Base-by-base conservation (phyloP, 2,888 invertebrate genomes). In the Stegophylla sp. region DNA sequence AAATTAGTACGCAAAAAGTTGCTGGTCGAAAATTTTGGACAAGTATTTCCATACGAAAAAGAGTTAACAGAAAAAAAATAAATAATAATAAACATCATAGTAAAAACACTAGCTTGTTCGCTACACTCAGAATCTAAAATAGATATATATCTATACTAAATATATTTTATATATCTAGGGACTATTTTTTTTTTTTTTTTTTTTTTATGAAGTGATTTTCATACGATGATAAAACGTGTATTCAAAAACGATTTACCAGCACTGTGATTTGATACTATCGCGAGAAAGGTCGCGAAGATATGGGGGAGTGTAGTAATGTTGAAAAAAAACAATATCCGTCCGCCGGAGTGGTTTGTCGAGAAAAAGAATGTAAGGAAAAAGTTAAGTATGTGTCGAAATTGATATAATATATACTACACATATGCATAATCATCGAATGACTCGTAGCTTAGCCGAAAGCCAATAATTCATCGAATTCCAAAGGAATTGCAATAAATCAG, bases 321-420 rank as follows among this genome's bases (percentile, higher is more conserved):
- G 15, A 59, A 45, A 43, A 45, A 43, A 17, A 41, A 43, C 9
- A 28, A 73, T 61, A 45, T 73, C 48, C 23, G 74, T 63, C 34
- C 9, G 28, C 15, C 5, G 28, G 20, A 63, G 23, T 20, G 41
- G 10, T 66, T 59, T 43, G 64, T 41, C 41, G 53, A 43, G 26
- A 53, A 61, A 45, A 74, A 74, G 12, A 74, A 63, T 63, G n/a
- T n/a, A n/a, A 63, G 4, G 15, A n/a, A 59, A 72, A 63, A 23
- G 28, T 48, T 61, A 61, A 73, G 28, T 12, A 23, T 61, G 73
- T 13, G 28, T n/a, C n/a, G n/a, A n/a, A n/a, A n/a, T n/a, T n/a
- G 45, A 26, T 71, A 23, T 34, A 26, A 59, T 61, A 63, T 28
- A 28, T 51, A 41, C 34, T n/a, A n/a, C n/a, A n/a, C 45, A 48